phyloP scores from a whole-genome alignment of 1,140 invertebrate genomes.

The Zeugodacus cucurbitae region DNA sequence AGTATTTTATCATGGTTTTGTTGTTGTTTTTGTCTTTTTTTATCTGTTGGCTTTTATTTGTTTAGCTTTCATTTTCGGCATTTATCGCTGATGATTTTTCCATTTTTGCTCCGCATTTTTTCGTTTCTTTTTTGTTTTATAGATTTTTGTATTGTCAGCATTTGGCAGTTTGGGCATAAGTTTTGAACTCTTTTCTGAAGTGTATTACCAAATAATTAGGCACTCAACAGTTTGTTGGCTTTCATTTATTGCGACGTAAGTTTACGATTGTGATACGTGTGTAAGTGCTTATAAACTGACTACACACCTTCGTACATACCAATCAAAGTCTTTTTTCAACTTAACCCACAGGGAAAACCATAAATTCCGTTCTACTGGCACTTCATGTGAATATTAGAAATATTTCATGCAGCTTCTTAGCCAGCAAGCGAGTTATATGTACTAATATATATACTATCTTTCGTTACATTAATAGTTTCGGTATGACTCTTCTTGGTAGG shows the following conservation, averaged over 20 bases:
- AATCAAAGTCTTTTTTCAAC: neutral
- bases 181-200: constrained; percentile 32
- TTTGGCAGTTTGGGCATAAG: neutral
- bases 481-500: no score
- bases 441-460: no score
- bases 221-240: constrained; percentile 45
- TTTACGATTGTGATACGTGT: neutral
- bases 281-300: neutral
- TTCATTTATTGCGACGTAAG: neutral
- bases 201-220: constrained; percentile 64
- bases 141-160: constrained; percentile 7
- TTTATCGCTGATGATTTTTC: neutral
- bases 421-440: no score
- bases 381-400: no score
- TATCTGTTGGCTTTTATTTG: neutral
- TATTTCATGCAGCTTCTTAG: no score
- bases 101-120: neutral
- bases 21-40: neutral
- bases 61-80: constrained; percentile 5
- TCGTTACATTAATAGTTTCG: no score
- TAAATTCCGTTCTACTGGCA: no score
- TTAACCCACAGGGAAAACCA: no score
- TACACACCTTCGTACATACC: neutral
- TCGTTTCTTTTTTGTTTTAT: neutral
- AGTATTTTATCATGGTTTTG: neutral